A percentile compares a stretch with the other conserved stretches of the same genome.
These are phyloP conservation scores for Asarcornis scutulata DNA, from an alignment of 2,113 vertebrate species.

Conservation along the genomic window DNA sequence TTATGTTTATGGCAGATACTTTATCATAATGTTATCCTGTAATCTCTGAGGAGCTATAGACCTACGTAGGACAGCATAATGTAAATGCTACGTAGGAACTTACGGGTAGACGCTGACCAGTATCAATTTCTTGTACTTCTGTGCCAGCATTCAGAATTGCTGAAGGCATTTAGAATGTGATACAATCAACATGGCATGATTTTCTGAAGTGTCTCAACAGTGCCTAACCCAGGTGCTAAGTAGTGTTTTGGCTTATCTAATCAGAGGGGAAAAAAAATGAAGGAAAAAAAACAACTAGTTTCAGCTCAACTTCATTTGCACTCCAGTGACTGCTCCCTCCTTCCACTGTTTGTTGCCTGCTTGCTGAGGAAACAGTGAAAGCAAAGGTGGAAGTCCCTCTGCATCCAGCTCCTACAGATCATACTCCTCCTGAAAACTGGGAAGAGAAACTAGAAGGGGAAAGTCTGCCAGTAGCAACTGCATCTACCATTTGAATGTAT, in stretches of 20 bases:
- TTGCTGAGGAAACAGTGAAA: neutral
- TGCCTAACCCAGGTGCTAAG: neutral
- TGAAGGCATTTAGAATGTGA: neutral
- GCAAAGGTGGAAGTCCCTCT: neutral
- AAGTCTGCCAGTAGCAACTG: neutral
- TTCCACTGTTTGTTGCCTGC: neutral
- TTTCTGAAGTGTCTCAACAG: neutral
- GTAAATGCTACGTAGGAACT: neutral
- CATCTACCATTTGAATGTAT: neutral
- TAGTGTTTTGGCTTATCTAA: neutral
- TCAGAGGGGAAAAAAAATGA: neutral
- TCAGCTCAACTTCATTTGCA: neutral
- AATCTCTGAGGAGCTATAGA: neutral
- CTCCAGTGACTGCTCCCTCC: neutral
- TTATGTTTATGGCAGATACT: neutral
- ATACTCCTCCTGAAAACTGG: neutral
- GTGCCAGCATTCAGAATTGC: neutral
- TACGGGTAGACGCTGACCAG: neutral
- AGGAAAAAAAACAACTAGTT: neutral
- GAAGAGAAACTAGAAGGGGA: neutral
- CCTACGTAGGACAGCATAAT: neutral
- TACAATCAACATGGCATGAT: neutral
- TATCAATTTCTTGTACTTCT: neutral
- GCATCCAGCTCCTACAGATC: neutral
- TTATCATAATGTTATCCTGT: neutral